Base-by-base conservation (phyloP, 2,797 vertebrate species). In the Tinamus major region DNA sequence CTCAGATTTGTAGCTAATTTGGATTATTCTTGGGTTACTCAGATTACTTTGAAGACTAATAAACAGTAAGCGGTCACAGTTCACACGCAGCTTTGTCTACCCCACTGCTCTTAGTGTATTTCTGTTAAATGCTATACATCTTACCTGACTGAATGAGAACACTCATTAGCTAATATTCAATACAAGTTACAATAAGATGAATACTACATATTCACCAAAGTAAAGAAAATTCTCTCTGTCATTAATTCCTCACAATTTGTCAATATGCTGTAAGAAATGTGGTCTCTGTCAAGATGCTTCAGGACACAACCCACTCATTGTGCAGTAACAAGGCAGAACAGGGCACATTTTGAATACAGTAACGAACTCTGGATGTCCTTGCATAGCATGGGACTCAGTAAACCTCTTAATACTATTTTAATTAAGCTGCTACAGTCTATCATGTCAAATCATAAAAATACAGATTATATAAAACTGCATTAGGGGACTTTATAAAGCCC, bases 401-500 rank as follows among this genome's bases (percentile, higher is more conserved):
- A 94, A 85, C 39, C 61, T 95, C 92, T 95, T 92, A 67, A 93
- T 88, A 74, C 68, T 74, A 93, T 94, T 90, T 92, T 53, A 93
- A 95, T 89, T 78, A 87, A 26, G 16, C 56, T 85, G 51, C 92
- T 87, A 55, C 31, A 62, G 85, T 81, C 84, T 16, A 84, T 93
- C 86, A 77, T 53, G 88, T 89, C 58, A 89, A 95, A 97, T 90
- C 55, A 71, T 82, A 86, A 94, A 91, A 94, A 87, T 51, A 84
- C 24, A 92, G 55, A 85, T 93, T 91, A 89, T 77, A 87, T 92
- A 94, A 95, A 96, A 96, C 53, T 93, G 93, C 88, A 96, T 93
- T 94, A 96, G 53, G 70, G 64, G 75, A 93, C 92, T 55, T 96
- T 94, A 91, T 77, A 96, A 85, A 97, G 91, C 49, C 76, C 91